Evolutionary conservation across 2,113 vertebrate genomes (phyloP).

Genomic region (Tamias sibiricus): DNA sequence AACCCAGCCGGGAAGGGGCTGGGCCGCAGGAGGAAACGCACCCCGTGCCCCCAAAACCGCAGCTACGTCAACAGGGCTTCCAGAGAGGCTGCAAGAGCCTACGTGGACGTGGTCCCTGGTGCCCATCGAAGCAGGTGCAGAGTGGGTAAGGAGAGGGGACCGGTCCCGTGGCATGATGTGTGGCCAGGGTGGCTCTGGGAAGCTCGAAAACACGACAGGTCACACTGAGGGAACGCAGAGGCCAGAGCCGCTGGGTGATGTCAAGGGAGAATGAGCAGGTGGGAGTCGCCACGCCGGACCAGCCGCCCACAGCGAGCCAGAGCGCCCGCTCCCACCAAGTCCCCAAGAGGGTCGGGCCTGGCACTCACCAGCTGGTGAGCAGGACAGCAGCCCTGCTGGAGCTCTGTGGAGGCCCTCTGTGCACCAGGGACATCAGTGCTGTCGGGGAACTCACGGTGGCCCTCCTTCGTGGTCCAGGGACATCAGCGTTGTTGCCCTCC

Average conservation of each 20-base stretch:
- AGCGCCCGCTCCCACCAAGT: not conserved
- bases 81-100: not conserved
- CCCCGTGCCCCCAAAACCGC: not conserved
- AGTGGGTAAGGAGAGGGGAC: not conserved
- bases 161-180: not conserved
- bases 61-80: too few relatives aligned
- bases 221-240: fast-evolving
- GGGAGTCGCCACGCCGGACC: not conserved
- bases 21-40: not conserved
- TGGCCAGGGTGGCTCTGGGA: not conserved
- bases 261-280: not conserved
- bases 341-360: too few relatives aligned
- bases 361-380: too few relatives aligned
- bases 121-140: not conserved
- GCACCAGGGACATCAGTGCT: too few relatives aligned
- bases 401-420: not conserved
- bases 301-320: not conserved
- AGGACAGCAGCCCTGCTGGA: too few relatives aligned
- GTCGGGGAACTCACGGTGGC: too few relatives aligned
- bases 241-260: not conserved
- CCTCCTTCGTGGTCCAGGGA: too few relatives aligned
- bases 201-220: not conserved
- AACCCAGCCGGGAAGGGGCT: not conserved
- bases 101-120: too few relatives aligned
- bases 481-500: too few relatives aligned